Evolutionary conservation across 2,888 invertebrate species (phyloP).

Genomic region (Dryobotodes eremita): DNA sequence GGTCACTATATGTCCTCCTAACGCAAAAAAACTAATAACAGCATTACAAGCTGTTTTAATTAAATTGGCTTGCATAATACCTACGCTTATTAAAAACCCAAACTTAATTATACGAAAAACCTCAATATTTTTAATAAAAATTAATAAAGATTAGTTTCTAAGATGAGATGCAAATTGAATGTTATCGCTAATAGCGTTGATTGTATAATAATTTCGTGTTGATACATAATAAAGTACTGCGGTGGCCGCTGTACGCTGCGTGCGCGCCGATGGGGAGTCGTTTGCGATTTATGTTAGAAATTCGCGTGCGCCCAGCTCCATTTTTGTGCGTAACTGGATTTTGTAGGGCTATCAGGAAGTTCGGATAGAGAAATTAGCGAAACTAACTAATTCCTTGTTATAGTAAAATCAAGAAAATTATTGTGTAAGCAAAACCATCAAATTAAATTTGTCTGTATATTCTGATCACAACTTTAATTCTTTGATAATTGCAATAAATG

Average conservation of each 20-base stretch:
- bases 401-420: too few species aligned
- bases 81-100: constrained; percentile 23
- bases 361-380: background rate
- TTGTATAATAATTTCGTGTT: constrained; percentile 79
- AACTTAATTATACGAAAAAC: constrained; percentile 32
- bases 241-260: constrained; percentile 71
- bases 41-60: constrained; percentile 14
- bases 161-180: constrained; percentile 71
- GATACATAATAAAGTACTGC: constrained; percentile 79
- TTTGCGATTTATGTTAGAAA: constrained; percentile 79
- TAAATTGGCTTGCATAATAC: constrained; percentile 37
- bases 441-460: too few species aligned
- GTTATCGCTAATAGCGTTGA: constrained; percentile 72
- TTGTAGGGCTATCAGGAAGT: constrained; percentile 69
- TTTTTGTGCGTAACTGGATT: constrained; percentile 80
- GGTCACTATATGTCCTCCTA: too few species aligned
- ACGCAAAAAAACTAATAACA: constrained; percentile 1
- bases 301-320: constrained; percentile 77
- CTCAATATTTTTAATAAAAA: constrained; percentile 54
- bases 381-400: background rate
- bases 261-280: constrained; percentile 77
- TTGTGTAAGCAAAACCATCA: too few species aligned
- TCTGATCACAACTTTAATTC: too few species aligned
- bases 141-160: constrained; percentile 53
- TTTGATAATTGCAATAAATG: too few species aligned